Evolutionary conservation across 2,113 vertebrate genomes (phyloP).

Genomic region (Laterallus jamaicensis): DNA sequence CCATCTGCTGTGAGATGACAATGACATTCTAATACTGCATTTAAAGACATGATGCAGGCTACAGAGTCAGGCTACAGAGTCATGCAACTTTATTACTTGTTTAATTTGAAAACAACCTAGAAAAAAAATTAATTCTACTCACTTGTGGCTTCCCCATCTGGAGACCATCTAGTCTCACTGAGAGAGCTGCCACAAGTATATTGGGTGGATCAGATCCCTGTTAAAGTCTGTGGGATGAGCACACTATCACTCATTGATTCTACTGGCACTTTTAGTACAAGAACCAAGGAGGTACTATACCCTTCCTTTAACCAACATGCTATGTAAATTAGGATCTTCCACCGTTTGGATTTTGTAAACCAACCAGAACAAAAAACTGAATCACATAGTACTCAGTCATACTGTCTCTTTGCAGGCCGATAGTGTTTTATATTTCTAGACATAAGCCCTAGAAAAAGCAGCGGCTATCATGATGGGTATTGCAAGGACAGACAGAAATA

Average conservation of each 20-base stretch:
- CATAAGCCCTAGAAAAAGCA: neutral
- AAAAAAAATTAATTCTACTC: neutral
- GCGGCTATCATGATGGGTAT: neutral
- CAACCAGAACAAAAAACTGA: neutral
- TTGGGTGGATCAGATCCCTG: neutral
- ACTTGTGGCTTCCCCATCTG: constrained; percentile 46
- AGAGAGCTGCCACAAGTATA: neutral
- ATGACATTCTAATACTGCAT: neutral
- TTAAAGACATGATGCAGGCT: neutral
- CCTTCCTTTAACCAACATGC: neutral
- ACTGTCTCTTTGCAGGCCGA: neutral
- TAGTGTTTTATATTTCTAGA: neutral
- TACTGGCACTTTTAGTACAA: neutral
- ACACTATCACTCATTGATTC: neutral
- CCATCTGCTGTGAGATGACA: neutral
- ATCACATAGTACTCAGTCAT: neutral
- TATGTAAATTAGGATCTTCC: neutral
- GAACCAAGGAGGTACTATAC: neutral
- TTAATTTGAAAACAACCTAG: constrained; percentile 27
- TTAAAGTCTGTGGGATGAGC: neutral
- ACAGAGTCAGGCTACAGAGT: neutral
- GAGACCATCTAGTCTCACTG: neutral
- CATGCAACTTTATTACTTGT: constrained; percentile 4
- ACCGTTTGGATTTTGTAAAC: neutral
- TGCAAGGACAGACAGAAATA: neutral